Percentiles rank a stretch among this genome's conserved stretches.
Conservation (phyloP, 2,888 invertebrate species). For the Prenolepis imparis region DNA sequence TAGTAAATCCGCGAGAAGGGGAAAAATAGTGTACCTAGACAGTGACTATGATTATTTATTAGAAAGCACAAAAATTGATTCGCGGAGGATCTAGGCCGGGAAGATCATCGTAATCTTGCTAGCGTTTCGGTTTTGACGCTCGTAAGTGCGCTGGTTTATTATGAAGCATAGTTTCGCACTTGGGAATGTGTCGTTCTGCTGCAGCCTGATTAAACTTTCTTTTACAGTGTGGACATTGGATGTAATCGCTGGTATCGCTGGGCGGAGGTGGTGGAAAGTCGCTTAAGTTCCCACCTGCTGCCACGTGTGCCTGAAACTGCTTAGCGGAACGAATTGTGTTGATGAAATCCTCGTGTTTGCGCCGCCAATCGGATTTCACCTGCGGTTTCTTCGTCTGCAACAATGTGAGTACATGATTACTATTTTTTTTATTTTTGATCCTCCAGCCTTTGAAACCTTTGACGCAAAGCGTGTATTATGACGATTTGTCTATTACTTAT, state of each 20-base stretch:
- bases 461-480: background rate
- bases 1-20: background rate
- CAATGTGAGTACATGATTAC: background rate
- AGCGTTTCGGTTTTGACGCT: conserved; percentile 66
- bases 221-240: conserved; percentile 95
- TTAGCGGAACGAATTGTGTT: conserved; percentile 96
- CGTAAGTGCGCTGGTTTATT: conserved; percentile 90
- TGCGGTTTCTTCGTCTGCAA: conserved; percentile 75
- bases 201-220: conserved; percentile 94
- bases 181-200: conserved; percentile 96
- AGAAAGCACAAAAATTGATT: conserved; percentile 8
- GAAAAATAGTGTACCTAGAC: background rate
- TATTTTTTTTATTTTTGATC: background rate
- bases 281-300: conserved; percentile 94
- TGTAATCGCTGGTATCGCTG: conserved; percentile 95
- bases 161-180: conserved; percentile 94
- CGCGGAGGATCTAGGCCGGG: background rate
- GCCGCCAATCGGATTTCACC: conserved; percentile 92
- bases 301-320: conserved; percentile 92
- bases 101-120: conserved; percentile 13
- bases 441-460: too few species aligned
- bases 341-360: conserved; percentile 98
- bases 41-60: conserved; percentile 18
- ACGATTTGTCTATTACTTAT: background rate
- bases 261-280: conserved; percentile 97